A percentile compares a stretch with the other conserved stretches of the same genome.
phyloP scores from a whole-genome alignment of 2,888 invertebrate species.

The Craniophora ligustri region DNA sequence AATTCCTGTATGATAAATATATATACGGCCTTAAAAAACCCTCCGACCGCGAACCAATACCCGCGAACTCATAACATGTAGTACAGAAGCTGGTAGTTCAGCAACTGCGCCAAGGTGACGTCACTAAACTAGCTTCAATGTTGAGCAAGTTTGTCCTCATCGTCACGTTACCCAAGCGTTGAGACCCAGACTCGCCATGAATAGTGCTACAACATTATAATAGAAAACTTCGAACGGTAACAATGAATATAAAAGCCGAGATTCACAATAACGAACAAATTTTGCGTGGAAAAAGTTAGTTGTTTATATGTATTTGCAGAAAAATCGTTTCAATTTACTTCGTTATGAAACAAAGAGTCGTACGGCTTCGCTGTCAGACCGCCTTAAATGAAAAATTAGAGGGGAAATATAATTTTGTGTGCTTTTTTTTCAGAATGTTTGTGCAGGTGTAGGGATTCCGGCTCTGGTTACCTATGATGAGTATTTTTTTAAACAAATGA shows the following conservation, averaged over 20 bases:
- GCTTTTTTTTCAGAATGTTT: neutral
- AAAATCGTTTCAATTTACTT: slow-evolving; percentile 25
- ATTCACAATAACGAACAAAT: slow-evolving; percentile 7
- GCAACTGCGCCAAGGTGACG: too few relatives aligned
- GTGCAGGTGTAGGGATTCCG: slow-evolving; percentile 12
- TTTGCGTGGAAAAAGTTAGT: neutral
- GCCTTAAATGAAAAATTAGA: slow-evolving; percentile 24
- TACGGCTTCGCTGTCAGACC: slow-evolving; percentile 22
- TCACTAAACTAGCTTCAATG: too few relatives aligned
- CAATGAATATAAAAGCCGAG: slow-evolving; percentile 3
- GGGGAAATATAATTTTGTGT: slow-evolving; percentile 17
- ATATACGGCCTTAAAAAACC: too few relatives aligned
- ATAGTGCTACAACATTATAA: neutral
- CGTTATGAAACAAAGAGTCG: slow-evolving; percentile 19
- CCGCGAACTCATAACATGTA: too few relatives aligned
- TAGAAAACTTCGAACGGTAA: neutral
- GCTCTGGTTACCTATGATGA: slow-evolving; percentile 22
- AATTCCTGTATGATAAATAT: too few relatives aligned
- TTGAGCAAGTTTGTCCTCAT: neutral
- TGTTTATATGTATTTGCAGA: slow-evolving; percentile 6
- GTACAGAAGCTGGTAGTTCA: too few relatives aligned
- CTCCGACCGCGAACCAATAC: too few relatives aligned
- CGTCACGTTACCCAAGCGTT: neutral
- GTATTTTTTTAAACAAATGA: neutral
- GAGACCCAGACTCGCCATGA: neutral